These are phyloP conservation scores for Calonectris borealis DNA, from an alignment of 2,113 vertebrate genomes.

Conservation along the genomic window DNA sequence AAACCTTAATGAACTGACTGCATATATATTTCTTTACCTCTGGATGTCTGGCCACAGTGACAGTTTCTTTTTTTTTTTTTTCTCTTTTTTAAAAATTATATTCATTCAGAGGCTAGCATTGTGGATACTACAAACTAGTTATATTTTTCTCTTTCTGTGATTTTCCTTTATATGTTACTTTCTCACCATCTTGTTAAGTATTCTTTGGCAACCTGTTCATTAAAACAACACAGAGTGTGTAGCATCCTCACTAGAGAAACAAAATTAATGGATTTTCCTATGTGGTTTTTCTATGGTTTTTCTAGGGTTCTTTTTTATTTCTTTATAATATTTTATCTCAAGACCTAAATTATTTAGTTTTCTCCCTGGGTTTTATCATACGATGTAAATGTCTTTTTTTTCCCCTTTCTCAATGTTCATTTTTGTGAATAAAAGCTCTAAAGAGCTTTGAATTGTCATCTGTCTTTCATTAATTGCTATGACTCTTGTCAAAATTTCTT, in stretches of 20 bases:
- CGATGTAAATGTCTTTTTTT: not conserved
- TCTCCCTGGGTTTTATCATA: not conserved
- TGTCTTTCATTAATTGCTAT: not conserved
- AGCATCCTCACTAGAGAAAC: not conserved
- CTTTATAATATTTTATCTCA: not conserved
- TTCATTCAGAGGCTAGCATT: not conserved
- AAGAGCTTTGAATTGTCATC: not conserved
- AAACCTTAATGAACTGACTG: not conserved
- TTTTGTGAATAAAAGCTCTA: not conserved
- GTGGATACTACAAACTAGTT: not conserved
- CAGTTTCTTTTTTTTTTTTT: not conserved
- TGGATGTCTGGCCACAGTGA: not conserved
- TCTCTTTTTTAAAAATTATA: not conserved
- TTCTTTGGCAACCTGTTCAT: not conserved
- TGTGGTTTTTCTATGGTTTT: not conserved
- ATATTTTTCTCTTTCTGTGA: not conserved
- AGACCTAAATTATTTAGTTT: not conserved
- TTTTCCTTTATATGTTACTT: not conserved
- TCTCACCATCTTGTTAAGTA: not conserved
- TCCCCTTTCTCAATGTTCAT: not conserved
- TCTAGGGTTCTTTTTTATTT: not conserved
- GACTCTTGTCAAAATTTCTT: not conserved
- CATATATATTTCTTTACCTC: not conserved
- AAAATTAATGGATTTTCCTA: conserved; percentile 5
- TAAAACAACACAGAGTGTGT: not conserved